Evolutionary conservation across 2,888 invertebrate species (phyloP), one percentile per base, ranked within the genome.

Genomic region (Leptopilina syphax): DNA sequence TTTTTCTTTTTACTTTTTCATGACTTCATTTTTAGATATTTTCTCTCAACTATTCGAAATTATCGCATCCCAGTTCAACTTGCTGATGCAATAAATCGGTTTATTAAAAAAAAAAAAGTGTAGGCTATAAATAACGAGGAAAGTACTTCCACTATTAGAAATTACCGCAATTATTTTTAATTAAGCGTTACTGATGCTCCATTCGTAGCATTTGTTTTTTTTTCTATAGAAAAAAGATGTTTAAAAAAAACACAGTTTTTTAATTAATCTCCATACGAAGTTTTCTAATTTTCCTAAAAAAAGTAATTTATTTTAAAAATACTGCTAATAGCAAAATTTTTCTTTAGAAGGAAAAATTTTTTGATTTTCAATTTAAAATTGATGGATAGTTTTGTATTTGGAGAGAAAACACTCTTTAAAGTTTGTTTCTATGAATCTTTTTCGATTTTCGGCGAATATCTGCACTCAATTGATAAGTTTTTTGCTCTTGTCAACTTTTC

Each of bases 101-200:
- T 50, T 73, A 73, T 73, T 34, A 57, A 54, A 41, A 12, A 57
- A 73, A 73, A 73, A 70, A 54, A 12, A 27, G 54, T 57, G 54
- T 44, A 44, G 57, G 57, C 34, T 57, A 34, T 54, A 70, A 70
- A 50, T 50, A 70, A 70, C 70, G 34, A 70, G 54, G 24, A 70
- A 54, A 34, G 50, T 54, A 27, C 70, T 9, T 50, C 27, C 34
- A 50, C 8, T 57, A 50, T 34, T 70, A 54, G 34, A 70, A 54
- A 70, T 54, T 34, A 70, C 54, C 50, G 34, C 27, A 70, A 57
- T 54, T 70, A 57, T 24, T 73, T 73, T 73, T 73, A 73, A 73
- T 73, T 57, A 73, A 57, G 34, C 34, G 9, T 34, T n/a, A 73
- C 57, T 54, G 57, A 34, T 73, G 24, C 54, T 54, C 54, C 54